Evolutionary conservation across 2,797 vertebrate species (phyloP), one percentile per base, ranked within the genome.

Genomic region (Iguana delicatissima): DNA sequence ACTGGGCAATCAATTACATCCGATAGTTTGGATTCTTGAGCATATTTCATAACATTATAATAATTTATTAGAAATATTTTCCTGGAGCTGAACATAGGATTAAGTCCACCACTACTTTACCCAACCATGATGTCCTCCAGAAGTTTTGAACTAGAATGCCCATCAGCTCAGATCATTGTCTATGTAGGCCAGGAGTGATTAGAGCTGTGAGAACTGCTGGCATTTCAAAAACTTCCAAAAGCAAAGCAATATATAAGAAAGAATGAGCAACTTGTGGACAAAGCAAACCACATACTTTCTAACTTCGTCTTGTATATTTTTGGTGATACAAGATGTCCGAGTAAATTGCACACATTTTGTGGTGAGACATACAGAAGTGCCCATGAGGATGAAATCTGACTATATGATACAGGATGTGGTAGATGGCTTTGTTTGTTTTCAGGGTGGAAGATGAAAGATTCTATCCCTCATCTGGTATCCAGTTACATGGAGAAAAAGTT

Each of bases 401-500:
- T 20, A n/a, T 69, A 46, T 90, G 84, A 4, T 14, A 82, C 59
- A 89, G 29, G 14, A 52, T 2, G 35, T 22, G 16, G 4, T 79
- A 72, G 88, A 80, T 46, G 18, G 0, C 0, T 20, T 20, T 72
- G 20, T 1, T 64, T 62, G 52, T 90, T 94, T 38, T 5, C 81
- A 98, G 98, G 97, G 18, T 98, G 97, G 93, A 98, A 98, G 95
- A 83, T 42, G 6, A 98, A 93, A 92, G 97, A 98, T 0, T 92
- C 22, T 0, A 87, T 98, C 0, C 95, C 98, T 32, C 93, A 95
- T 52, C 92, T 98, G 95, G 98, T 98, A 13, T 90, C 96, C 55
- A 94, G 96, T 92, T 98, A 98, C 93, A 88, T 98, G 95, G 95
- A 97, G 79, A 97, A 97, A 80, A 98, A 98, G 94, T 80, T 99